phyloP scores from a whole-genome alignment of 2,888 invertebrate species.

The Sycophila texana region DNA sequence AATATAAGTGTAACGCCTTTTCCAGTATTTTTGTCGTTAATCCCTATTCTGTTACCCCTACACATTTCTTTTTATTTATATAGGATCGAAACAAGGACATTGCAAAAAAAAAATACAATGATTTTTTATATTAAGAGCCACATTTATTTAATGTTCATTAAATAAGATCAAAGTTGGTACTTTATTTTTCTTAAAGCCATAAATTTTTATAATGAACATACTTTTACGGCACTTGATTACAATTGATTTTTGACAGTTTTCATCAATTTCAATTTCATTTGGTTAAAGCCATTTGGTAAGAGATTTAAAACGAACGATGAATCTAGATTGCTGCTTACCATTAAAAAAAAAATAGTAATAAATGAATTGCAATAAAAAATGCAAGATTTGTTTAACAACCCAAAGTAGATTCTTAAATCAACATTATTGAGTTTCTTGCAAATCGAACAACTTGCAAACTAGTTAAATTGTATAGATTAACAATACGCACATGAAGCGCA shows the following conservation, averaged over 20 bases:
- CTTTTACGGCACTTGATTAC: conserved; percentile 44
- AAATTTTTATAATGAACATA: conserved; percentile 38
- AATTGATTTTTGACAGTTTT: conserved; percentile 38
- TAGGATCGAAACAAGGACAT: not conserved
- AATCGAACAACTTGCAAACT: conserved; percentile 40
- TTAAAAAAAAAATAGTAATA: conserved; percentile 40
- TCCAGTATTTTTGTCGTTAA: conserved; percentile 59
- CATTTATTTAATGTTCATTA: conserved; percentile 50
- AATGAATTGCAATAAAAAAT: conserved; percentile 23
- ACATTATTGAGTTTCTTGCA: conserved; percentile 3
- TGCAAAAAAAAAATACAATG: conserved; percentile 25
- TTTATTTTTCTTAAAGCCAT: conserved; percentile 30
- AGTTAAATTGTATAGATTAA: conserved; percentile 44
- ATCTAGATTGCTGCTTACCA: conserved; percentile 6
- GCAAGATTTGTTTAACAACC: conserved; percentile 32
- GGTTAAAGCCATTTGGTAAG: conserved; percentile 40
- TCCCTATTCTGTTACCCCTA: not conserved
- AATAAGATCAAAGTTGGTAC: conserved; percentile 31
- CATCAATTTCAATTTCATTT: conserved; percentile 39
- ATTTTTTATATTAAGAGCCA: conserved; percentile 38
- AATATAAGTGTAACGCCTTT: conserved; percentile 74
- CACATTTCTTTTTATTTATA: not conserved
- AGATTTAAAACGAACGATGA: conserved; percentile 32
- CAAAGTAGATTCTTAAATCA: conserved; percentile 37
- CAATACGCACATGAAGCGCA: conserved; percentile 35